Conservation (phyloP, 2,888 invertebrate species). For the Pinctada fucata region DNA sequence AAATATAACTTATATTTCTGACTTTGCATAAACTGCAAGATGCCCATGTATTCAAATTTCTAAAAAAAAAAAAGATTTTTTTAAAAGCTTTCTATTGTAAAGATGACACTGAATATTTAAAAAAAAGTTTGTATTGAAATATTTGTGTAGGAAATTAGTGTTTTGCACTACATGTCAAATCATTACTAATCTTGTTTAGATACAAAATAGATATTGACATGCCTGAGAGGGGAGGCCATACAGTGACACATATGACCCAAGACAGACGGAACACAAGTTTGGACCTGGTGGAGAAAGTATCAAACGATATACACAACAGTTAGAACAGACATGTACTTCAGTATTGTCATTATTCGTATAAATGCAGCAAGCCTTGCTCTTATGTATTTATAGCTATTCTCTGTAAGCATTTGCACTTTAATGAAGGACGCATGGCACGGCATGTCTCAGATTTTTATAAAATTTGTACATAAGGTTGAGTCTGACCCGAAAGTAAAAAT, state of each 20-base stretch:
- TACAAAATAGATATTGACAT: background rate
- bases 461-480: no score
- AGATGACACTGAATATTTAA: background rate
- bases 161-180: background rate
- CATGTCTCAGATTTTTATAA: no score
- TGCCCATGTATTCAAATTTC: background rate
- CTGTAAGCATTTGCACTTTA: no score
- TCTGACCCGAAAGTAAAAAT: no score
- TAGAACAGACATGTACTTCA: background rate
- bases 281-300: background rate
- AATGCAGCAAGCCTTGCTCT: background rate
- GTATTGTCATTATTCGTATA: background rate
- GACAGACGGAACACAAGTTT: background rate
- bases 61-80: background rate
- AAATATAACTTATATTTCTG: background rate
- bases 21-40: background rate
- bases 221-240: constrained; percentile 1
- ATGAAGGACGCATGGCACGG: no score
- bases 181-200: background rate
- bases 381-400: background rate
- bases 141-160: background rate
- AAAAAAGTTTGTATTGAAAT: background rate
- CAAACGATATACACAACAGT: background rate
- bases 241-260: background rate
- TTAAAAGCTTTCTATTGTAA: background rate